phyloP scores from a whole-genome alignment of 2,113 vertebrate species.

The Takifugu bimaculatus region DNA sequence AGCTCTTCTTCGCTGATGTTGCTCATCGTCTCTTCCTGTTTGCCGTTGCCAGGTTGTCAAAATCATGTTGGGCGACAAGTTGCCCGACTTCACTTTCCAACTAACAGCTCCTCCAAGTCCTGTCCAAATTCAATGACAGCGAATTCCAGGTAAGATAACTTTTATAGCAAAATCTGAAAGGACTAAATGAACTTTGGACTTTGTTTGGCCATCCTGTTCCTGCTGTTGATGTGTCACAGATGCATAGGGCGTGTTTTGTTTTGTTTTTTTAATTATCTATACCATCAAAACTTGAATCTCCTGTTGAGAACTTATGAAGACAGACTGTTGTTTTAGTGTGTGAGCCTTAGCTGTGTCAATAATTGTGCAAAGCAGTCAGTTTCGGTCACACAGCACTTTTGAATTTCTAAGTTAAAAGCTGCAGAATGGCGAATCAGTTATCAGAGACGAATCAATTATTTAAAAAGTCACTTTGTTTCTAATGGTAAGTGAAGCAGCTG shows the following conservation, averaged over 20 bases:
- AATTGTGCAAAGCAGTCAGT: constrained; percentile 46
- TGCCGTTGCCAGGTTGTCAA: constrained; percentile 56
- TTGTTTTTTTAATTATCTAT: too few relatives aligned
- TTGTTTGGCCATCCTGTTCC: not conserved
- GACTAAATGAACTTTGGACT: not conserved
- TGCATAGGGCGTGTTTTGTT: too few relatives aligned
- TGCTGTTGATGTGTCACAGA: too few relatives aligned
- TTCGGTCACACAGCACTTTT: constrained; percentile 57
- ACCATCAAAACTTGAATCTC: too few relatives aligned
- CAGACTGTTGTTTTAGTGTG: too few relatives aligned
- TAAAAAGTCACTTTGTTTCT: constrained; percentile 23
- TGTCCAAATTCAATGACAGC: constrained; percentile 26
- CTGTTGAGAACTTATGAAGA: too few relatives aligned
- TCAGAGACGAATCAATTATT: too few relatives aligned
- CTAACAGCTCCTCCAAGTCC: not conserved
- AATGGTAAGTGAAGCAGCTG: constrained; percentile 9
- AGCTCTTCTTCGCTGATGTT: constrained; percentile 36
- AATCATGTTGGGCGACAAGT: constrained; percentile 46
- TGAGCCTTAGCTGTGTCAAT: too few relatives aligned
- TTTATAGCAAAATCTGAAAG: constrained; percentile 1
- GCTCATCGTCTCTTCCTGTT: constrained; percentile 57
- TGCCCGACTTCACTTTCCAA: not conserved
- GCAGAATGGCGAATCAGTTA: constrained; percentile 12
- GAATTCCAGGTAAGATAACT: not conserved
- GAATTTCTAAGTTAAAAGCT: constrained; percentile 44